Percentiles rank a stretch among this genome's conserved stretches.
Evolutionary conservation across 2,797 vertebrate species (phyloP).

Genomic region (Manis crassicaudata): DNA sequence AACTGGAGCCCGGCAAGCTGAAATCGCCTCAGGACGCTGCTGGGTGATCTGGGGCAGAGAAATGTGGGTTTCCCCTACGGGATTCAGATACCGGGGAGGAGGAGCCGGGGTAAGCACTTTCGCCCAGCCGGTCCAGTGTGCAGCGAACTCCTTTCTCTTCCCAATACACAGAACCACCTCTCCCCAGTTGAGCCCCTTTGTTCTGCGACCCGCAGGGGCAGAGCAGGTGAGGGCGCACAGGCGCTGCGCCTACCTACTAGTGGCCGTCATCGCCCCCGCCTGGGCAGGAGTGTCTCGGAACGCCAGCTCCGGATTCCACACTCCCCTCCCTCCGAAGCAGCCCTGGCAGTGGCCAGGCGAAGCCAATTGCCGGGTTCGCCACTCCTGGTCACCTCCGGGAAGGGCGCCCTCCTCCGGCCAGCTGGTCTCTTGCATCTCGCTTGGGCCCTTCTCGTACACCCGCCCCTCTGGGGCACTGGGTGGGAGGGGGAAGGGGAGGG

Average conservation of each 20-base stretch:
- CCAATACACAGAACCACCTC: neutral
- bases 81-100: neutral
- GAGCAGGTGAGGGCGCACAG: neutral
- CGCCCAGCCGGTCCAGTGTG: neutral
- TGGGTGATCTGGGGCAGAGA: neutral
- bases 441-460: neutral
- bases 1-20: neutral
- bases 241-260: neutral
- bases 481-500: neutral
- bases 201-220: neutral
- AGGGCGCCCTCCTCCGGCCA: constrained; percentile 73
- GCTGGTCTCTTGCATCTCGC: neutral
- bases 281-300: neutral
- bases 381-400: neutral
- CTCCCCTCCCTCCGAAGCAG: neutral
- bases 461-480: neutral
- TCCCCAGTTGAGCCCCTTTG: neutral
- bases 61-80: neutral
- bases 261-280: neutral
- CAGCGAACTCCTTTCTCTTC: neutral
- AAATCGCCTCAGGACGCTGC: neutral
- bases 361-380: neutral
- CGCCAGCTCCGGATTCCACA: neutral
- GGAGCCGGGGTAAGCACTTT: neutral
- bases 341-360: neutral